phyloP scores from a whole-genome alignment of 2,888 invertebrate species.

The Poecilobothrus nobilitatus region DNA sequence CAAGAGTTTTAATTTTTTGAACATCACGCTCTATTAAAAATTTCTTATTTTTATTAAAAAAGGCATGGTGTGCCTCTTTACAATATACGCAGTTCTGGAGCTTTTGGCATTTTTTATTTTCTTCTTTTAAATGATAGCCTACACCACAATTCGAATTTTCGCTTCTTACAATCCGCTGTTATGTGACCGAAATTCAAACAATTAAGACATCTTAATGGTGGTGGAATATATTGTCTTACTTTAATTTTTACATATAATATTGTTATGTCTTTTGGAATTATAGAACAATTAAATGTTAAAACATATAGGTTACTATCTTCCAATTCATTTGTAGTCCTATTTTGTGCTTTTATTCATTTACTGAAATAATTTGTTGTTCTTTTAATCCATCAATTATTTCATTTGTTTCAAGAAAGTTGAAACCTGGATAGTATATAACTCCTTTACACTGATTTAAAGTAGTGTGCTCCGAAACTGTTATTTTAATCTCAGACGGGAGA shows the following conservation, averaged over 20 bases:
- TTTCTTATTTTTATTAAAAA: constrained; percentile 8
- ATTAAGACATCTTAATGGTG: not conserved
- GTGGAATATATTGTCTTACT: not conserved
- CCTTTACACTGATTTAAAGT: constrained; percentile 15
- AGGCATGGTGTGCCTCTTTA: not conserved
- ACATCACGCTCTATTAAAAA: constrained; percentile 10
- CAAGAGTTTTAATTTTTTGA: constrained; percentile 5
- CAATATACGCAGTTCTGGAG: not conserved
- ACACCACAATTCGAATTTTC: not conserved
- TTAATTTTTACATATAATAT: not conserved
- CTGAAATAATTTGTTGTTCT: not conserved
- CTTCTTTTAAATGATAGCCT: not conserved
- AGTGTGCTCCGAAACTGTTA: constrained; percentile 13
- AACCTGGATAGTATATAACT: constrained; percentile 10
- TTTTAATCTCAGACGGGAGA: not conserved
- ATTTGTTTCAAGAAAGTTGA: not conserved
- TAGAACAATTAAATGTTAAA: not conserved
- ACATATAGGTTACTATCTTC: not conserved
- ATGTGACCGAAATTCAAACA: not conserved
- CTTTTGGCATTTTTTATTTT: not conserved
- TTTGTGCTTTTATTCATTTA: not conserved
- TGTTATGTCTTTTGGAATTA: not conserved
- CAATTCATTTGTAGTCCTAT: not conserved
- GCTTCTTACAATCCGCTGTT: not conserved
- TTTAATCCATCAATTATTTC: not conserved